These are phyloP conservation scores for Colistium nudipinnis DNA, from an alignment of 2,113 vertebrate genomes.

Conservation along the genomic window DNA sequence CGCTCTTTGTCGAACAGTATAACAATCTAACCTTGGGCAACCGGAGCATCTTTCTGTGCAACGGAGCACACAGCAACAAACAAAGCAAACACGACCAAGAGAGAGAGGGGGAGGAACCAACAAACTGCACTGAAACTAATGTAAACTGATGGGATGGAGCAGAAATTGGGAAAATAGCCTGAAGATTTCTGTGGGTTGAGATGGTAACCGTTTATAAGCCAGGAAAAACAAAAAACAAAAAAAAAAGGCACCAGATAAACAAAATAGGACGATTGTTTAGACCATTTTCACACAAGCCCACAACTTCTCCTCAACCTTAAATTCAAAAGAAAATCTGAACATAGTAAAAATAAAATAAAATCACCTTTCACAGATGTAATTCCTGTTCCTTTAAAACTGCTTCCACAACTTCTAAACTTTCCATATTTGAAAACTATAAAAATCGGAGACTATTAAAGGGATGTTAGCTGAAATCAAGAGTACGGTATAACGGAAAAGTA, in stretches of 20 bases:
- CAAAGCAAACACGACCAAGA: slow-evolving; percentile 34
- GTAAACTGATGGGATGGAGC: slow-evolving; percentile 13
- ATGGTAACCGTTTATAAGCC: slow-evolving; percentile 14
- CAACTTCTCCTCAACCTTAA: no score
- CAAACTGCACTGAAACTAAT: background rate
- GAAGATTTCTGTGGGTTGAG: slow-evolving; percentile 5
- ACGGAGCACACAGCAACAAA: slow-evolving; percentile 14
- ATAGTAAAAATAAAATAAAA: background rate
- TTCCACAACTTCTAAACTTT: background rate
- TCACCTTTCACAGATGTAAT: background rate
- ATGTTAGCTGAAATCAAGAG: no score
- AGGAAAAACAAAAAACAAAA: slow-evolving; percentile 14
- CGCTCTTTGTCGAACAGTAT: slow-evolving; percentile 46
- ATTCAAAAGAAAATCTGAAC: background rate
- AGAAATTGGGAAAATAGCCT: slow-evolving; percentile 4
- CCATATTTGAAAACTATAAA: background rate
- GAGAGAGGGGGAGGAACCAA: background rate
- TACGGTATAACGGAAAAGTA: no score
- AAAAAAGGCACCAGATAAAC: no score
- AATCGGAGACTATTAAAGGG: no score
- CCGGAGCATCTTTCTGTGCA: slow-evolving; percentile 35
- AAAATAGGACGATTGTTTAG: no score
- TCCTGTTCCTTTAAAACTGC: background rate
- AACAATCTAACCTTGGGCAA: slow-evolving; percentile 49
- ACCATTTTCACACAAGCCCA: no score